Percentiles rank a stretch among this genome's conserved stretches.
These are phyloP conservation scores for Mylabris sibirica DNA, from an alignment of 2,888 invertebrate species.

Conservation along the genomic window DNA sequence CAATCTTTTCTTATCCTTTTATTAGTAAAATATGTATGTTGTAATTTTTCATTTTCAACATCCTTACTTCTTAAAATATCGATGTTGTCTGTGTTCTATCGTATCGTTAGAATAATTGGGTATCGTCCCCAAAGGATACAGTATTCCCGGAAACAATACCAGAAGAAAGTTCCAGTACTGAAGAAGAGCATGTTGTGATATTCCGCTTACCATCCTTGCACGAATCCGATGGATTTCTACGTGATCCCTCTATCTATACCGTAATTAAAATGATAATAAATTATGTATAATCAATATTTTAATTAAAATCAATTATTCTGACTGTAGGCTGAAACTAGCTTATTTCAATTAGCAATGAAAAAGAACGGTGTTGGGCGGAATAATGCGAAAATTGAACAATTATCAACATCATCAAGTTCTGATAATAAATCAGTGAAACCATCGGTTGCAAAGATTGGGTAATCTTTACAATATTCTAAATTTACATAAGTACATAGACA, in stretches of 20 bases:
- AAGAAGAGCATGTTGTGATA: conserved; percentile 91
- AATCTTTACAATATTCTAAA: conserved; percentile 34
- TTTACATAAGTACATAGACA: neutral
- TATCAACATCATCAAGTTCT: conserved; percentile 59
- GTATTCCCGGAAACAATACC: conserved; percentile 92
- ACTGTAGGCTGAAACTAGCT: conserved; percentile 76
- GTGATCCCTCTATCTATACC: conserved; percentile 82
- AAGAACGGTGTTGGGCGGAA: conserved; percentile 61
- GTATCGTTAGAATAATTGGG: conserved; percentile 70
- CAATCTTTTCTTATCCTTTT: neutral
- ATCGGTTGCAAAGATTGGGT: conserved; percentile 71
- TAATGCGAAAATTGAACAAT: conserved; percentile 63
- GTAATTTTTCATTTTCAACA: neutral
- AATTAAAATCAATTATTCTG: neutral
- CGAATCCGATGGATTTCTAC: conserved; percentile 74
- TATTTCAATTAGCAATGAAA: conserved; percentile 72
- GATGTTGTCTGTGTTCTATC: conserved; percentile 18
- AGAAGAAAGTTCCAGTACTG: conserved; percentile 90
- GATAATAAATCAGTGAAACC: conserved; percentile 62
- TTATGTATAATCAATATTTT: neutral
- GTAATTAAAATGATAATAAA: conserved; percentile 60
- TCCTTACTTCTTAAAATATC: conserved; percentile 11
- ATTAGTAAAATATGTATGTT: neutral
- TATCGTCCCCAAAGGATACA: conserved; percentile 87
- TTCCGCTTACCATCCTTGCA: conserved; percentile 81